Base-by-base conservation (phyloP, 2,888 invertebrate species). In the Pelosia muscerda region DNA sequence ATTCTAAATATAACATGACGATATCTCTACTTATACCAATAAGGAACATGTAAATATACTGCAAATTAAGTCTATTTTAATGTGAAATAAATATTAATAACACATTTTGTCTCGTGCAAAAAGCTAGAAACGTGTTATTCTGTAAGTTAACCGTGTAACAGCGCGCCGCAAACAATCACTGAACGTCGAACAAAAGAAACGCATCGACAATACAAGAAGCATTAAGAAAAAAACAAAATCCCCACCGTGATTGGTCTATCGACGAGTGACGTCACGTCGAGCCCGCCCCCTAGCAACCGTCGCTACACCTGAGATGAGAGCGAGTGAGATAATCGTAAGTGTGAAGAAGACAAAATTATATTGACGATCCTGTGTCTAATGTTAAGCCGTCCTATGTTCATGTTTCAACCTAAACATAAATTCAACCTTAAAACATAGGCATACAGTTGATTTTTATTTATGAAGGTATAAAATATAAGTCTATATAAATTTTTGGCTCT, bases 211-310 rank as follows among this genome's bases (percentile, higher is more conserved):
- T 88, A 89, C 85, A 89, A 88, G 86, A 84, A 80, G 84, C 77
- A 78, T 74, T 70, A 88, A 87, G 86, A 88, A 90, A 92, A 92
- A 92, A 92, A 88, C 79, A 85, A 87, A 87, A 82, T 75, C 72
- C 73, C 74, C 82, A 65, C 79, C 75, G 72, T 81, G 86, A 93
- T 94, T 95, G 94, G 94, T 82, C 84, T 87, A 83, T 81, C 77
- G 79, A 63, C 75, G 74, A 61, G 89, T 94, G 93, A 95, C 94
- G 95, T 95, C 94, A 95, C 84, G 65, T 2, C 66, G 71, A 70
- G 88, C 90, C 85, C 95, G 93, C 95, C 95, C 94, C 95, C 86
- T 94, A 90, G 91, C 94, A 92, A 95, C 95, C 87, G 92, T 93
- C 90, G 89, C 93, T 89, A 91, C 88, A 90, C 90, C 88, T 88